Base-by-base conservation (phyloP, 2,888 invertebrate species). In the Brenthis ino region DNA sequence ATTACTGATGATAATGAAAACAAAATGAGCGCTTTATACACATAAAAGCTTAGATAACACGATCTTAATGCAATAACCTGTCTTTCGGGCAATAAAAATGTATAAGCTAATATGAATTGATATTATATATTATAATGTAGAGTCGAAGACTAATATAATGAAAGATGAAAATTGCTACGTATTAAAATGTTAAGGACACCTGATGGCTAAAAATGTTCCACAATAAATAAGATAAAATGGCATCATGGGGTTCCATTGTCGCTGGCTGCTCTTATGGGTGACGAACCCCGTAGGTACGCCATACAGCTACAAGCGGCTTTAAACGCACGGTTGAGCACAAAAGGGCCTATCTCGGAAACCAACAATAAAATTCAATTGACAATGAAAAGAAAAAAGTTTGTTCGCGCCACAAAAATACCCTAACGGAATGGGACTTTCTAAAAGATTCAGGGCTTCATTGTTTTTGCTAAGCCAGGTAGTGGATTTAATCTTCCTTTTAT, bases 331-430 rank as follows among this genome's bases (percentile, higher is more conserved):
- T 87, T 89, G 84, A 78, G 82, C 89, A 91, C 89, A 92, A 92
- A 91, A 90, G 91, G 84, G 84, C 82, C 82, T 86, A 88, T 90
- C 88, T 88, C 82, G 85, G 89, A 90, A 92, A 89, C 91, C 88
- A 84, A 91, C 91, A 91, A 92, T 92, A 92, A 93, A 90, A 88
- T 89, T 91, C 90, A 91, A 91, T 91, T 91, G 91, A 91, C 92
- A 91, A 91, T 88, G 86, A 86, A 84, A 84, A 81, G 78, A 79
- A 80, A 82, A 86, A 81, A 82, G 83, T 87, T 85, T 72, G 84
- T 86, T 85, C 83, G 81, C 80, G 79, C 84, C 85, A 85, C 89
- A 86, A 86, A 83, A 84, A 87, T 86, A 77, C 82, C 83, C 82
- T 89, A 92, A 90, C 91, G 91, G 91, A 78, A 85, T 75, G 81